Conservation (phyloP, 2,113 vertebrate species). For the Pongo abelii region DNA sequence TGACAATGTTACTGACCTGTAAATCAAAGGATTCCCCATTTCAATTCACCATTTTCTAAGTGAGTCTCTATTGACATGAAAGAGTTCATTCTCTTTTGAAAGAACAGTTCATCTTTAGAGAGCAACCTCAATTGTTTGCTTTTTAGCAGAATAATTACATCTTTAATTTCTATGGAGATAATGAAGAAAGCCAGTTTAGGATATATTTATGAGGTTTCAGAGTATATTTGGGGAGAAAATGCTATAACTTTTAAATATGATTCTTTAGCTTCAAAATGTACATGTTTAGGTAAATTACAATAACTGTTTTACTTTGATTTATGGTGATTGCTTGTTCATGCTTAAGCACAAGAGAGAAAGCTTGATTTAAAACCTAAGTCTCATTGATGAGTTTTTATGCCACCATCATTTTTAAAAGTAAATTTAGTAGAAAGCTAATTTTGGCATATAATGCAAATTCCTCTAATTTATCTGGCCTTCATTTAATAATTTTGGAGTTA, state of each 20-base stretch:
- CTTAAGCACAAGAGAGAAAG: conserved; percentile 42
- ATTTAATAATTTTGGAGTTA: conserved; percentile 71
- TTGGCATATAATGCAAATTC: conserved; percentile 27
- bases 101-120: conserved; percentile 34
- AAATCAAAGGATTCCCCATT: not conserved
- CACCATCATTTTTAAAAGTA: conserved; percentile 65
- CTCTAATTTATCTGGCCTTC: conserved; percentile 51
- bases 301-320: not conserved
- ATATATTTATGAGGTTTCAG: not conserved
- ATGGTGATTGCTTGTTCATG: conserved; percentile 1
- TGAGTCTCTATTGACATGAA: not conserved
- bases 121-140: not conserved
- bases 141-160: conserved; percentile 46
- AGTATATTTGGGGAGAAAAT: not conserved
- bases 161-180: conserved; percentile 42
- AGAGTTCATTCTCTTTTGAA: conserved; percentile 24
- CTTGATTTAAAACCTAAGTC: conserved; percentile 45
- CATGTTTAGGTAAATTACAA: conserved; percentile 20
- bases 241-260: conserved; percentile 45
- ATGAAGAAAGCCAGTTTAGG: not conserved
- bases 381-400: conserved; percentile 36
- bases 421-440: conserved; percentile 68
- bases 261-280: not conserved
- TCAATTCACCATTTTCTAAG: not conserved
- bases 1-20: not conserved